Percentiles rank a stretch among this genome's conserved stretches.
Evolutionary conservation across 2,888 invertebrate species (phyloP).

Genomic region (Spilarctia lutea): DNA sequence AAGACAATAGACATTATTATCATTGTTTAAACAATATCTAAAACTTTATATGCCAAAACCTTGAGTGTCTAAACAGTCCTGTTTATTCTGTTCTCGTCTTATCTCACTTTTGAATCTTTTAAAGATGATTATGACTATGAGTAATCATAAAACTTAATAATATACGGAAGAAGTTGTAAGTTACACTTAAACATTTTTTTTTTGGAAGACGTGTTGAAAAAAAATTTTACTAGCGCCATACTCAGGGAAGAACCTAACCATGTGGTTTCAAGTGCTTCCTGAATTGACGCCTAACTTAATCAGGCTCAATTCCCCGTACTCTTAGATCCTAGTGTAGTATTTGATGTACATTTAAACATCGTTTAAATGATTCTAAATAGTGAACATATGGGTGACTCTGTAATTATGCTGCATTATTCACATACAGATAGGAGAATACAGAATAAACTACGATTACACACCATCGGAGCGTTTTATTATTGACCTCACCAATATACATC

Average conservation of each 20-base stretch:
- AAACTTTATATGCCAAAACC: not conserved
- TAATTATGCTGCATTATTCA: conserved; percentile 3
- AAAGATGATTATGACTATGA: not conserved
- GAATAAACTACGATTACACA: conserved; percentile 72
- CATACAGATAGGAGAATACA: conserved; percentile 77
- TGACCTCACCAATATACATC: conserved; percentile 69
- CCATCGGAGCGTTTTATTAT: conserved; percentile 71
- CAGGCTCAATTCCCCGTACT: no score
- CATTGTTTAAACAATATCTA: not conserved
- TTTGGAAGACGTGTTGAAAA: no score
- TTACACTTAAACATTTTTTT: not conserved
- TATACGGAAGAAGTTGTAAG: not conserved
- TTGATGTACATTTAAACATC: not conserved
- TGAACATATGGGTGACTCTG: not conserved
- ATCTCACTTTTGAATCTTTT: not conserved
- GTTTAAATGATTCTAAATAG: not conserved
- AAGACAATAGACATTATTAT: no score
- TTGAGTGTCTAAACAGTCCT: no score
- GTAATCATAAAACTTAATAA: not conserved
- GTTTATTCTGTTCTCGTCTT: no score
- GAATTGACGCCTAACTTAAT: no score
- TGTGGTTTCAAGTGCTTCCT: no score
- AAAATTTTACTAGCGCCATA: no score
- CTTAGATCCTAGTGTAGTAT: not conserved
- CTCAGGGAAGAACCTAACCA: no score